Conservation (phyloP, 2,113 vertebrate species). For the Rhynchomys soricoides region DNA sequence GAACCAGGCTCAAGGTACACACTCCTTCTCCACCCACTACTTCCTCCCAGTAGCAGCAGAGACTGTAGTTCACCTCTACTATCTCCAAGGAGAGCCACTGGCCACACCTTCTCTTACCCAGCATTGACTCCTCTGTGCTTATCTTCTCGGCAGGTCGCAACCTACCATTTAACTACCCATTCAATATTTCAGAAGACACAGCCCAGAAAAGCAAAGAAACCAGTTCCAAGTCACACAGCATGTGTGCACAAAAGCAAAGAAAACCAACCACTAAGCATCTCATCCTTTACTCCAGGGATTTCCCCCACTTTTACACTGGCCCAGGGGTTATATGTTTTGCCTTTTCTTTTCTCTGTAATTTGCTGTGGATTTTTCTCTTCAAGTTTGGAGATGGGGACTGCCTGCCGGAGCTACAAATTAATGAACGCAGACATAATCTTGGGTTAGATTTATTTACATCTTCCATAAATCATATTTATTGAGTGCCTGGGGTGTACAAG, state of each 20-base stretch:
- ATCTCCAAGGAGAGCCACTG: not conserved
- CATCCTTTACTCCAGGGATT: not conserved
- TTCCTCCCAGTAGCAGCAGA: accelerated
- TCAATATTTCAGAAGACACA: not conserved
- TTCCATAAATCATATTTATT: slow-evolving; percentile 82
- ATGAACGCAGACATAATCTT: slow-evolving; percentile 74
- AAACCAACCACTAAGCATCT: not conserved
- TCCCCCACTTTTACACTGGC: not conserved
- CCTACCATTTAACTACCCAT: not conserved
- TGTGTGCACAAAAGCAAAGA: not conserved
- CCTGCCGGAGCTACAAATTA: slow-evolving; percentile 69
- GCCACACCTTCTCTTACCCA: not conserved
- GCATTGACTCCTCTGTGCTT: not conserved
- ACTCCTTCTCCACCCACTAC: accelerated
- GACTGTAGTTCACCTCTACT: not conserved
- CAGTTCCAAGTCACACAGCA: slow-evolving; percentile 20
- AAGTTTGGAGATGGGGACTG: not conserved
- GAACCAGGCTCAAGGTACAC: not conserved
- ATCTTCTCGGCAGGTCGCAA: not conserved
- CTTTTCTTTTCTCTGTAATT: slow-evolving; percentile 46
- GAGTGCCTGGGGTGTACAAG: slow-evolving; percentile 79
- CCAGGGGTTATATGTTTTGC: not conserved
- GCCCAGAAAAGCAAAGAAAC: slow-evolving; percentile 23
- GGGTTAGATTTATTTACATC: slow-evolving; percentile 80
- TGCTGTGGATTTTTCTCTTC: slow-evolving; percentile 48